Evolutionary conservation across 23 tunicate genomes (phyloP).

Genomic region (Botrylloides violaceus): DNA sequence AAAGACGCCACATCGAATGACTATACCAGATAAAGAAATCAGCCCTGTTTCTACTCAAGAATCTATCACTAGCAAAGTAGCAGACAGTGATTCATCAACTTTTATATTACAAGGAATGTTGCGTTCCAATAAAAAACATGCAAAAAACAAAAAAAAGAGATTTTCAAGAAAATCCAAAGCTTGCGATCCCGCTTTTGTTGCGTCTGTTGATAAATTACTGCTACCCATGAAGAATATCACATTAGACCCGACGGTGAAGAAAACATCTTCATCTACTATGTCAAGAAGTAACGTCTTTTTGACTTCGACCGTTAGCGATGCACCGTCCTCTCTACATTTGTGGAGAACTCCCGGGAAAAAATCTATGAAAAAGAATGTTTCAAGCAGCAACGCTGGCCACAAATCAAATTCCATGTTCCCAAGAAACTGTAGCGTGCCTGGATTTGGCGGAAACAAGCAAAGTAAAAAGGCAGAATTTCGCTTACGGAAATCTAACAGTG

Average conservation of each 20-base stretch:
- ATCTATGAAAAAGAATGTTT: neutral
- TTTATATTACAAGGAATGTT: neutral
- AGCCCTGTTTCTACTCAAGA: neutral
- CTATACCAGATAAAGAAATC: neutral
- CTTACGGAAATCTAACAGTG: neutral
- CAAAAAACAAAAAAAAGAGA: conserved; percentile 72
- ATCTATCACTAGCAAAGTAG: too few species aligned
- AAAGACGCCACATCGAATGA: neutral
- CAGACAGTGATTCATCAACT: neutral
- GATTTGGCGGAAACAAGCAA: neutral
- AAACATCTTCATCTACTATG: neutral
- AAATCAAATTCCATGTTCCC: neutral
- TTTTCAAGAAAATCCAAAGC: conserved; percentile 39
- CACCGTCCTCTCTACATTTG: neutral
- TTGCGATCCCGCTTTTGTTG: conserved; percentile 62
- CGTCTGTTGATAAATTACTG: conserved; percentile 37
- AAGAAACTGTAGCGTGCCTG: neutral
- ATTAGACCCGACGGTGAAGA: neutral
- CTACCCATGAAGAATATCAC: conserved; percentile 5
- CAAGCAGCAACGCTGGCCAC: neutral
- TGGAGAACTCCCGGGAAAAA: neutral
- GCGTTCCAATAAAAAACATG: conserved; percentile 37
- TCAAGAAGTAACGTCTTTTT: conserved; percentile 9
- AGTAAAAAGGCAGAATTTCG: neutral
- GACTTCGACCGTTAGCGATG: neutral